These are phyloP conservation scores for Protonibea diacanthus DNA, from an alignment of 2,797 vertebrate genomes.

Conservation along the genomic window DNA sequence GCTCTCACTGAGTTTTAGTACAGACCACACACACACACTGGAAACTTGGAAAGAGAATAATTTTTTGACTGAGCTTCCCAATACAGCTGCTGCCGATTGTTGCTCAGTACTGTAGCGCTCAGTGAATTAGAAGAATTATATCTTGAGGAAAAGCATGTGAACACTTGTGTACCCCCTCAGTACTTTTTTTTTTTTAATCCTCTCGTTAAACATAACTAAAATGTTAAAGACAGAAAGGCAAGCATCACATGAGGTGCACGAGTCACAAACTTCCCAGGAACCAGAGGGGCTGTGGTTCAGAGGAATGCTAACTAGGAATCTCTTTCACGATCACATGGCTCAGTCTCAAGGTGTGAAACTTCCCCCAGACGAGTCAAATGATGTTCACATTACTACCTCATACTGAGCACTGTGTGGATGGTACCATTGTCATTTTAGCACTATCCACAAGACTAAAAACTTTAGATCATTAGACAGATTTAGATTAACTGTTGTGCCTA, in stretches of 20 bases:
- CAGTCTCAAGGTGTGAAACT: background rate
- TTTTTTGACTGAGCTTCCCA: conserved; percentile 1
- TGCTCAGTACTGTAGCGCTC: conserved; percentile 23
- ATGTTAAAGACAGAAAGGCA: conserved; percentile 34
- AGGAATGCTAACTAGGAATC: background rate
- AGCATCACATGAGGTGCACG: conserved; percentile 70
- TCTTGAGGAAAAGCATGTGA: conserved; percentile 55
- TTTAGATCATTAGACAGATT: too few species aligned
- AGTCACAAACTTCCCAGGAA: conserved; percentile 32
- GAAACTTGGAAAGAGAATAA: background rate
- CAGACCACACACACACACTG: background rate
- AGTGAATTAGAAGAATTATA: conserved; percentile 31
- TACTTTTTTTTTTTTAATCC: conserved; percentile 43
- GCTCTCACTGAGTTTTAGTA: background rate
- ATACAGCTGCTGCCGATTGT: conserved; percentile 3
- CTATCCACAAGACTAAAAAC: background rate
- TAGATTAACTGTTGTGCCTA: too few species aligned
- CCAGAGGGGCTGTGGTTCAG: conserved; percentile 7
- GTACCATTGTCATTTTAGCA: background rate
- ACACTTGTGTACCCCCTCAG: conserved; percentile 17
- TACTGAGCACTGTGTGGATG: background rate
- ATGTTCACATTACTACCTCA: conserved; percentile 17
- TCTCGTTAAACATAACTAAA: conserved; percentile 16
- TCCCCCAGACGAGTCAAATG: conserved; percentile 12
- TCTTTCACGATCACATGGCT: conserved; percentile 15